A percentile compares a stretch with the other conserved stretches of the same genome.
These are phyloP conservation scores for Stenotaenia linearis DNA, from an alignment of 2,888 invertebrate species.

Conservation along the genomic window DNA sequence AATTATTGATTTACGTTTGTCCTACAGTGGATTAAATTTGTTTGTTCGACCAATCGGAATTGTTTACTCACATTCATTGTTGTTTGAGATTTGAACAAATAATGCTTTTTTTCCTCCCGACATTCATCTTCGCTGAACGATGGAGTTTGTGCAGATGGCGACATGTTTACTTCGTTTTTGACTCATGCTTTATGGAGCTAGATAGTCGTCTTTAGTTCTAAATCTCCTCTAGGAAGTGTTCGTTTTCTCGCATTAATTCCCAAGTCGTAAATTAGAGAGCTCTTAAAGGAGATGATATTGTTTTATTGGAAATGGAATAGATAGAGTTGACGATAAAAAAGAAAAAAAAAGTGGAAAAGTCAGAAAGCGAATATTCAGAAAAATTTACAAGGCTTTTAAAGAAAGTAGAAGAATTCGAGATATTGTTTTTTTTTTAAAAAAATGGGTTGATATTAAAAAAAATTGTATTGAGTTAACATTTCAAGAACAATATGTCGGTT, in stretches of 20 bases:
- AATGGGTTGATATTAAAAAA: too few species aligned
- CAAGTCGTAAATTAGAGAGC: neutral
- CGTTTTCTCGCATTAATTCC: constrained; percentile 14
- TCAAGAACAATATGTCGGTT: too few species aligned
- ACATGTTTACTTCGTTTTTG: neutral
- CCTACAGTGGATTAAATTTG: neutral
- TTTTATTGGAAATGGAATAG: neutral
- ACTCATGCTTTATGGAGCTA: neutral
- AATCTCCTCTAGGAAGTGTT: neutral
- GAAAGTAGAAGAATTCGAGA: too few species aligned
- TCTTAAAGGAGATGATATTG: neutral
- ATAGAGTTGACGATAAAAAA: neutral
- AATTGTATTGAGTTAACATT: too few species aligned
- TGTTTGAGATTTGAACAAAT: neutral
- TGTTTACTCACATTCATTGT: constrained; percentile 10
- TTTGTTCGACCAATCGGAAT: neutral
- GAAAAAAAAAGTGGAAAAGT: neutral
- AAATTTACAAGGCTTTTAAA: too few species aligned
- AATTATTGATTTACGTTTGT: neutral
- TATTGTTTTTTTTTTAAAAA: too few species aligned
- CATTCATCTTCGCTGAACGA: neutral
- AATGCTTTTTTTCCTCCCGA: neutral
- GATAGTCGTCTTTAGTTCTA: neutral
- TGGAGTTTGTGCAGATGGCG: neutral
- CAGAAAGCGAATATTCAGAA: too few species aligned